Evolutionary conservation across 92 coral and sea anemone species (phyloP).

Genomic region (Galaxea fascicularis): DNA sequence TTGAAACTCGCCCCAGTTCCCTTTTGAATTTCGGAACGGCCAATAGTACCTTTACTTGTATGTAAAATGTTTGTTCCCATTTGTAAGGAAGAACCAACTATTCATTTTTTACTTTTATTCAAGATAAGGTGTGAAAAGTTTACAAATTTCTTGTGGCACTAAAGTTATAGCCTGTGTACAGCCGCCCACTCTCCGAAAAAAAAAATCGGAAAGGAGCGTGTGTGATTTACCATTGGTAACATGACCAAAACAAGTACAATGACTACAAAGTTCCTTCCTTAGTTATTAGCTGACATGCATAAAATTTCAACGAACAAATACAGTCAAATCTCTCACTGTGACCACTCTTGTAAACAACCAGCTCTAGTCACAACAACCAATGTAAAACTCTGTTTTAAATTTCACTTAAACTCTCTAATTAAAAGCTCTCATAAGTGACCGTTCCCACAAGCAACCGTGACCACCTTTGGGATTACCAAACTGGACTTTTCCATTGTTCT

Average conservation of each 20-base stretch:
- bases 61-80: background rate
- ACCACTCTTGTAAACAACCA: conserved; percentile 9
- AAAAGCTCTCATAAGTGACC: background rate
- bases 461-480: conserved; percentile 25
- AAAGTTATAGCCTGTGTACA: background rate
- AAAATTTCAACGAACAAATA: background rate
- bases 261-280: background rate
- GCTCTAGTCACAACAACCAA: conserved; percentile 5
- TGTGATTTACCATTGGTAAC: background rate
- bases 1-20: no score
- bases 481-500: conserved; percentile 24
- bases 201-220: background rate
- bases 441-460: conserved; percentile 27
- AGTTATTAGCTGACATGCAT: conserved; percentile 2
- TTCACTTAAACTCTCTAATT: conserved; percentile 4
- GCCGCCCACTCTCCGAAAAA: background rate
- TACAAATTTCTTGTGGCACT: background rate
- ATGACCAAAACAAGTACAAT: background rate
- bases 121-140: no score
- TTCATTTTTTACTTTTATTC: background rate
- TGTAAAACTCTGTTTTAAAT: background rate
- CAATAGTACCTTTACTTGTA: background rate
- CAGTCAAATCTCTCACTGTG: no score
- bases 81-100: background rate
- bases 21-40: no score